Evolutionary conservation across 2,113 vertebrate genomes (phyloP), one percentile per base, ranked within the genome.

Genomic region (Brachyistius frenatus): DNA sequence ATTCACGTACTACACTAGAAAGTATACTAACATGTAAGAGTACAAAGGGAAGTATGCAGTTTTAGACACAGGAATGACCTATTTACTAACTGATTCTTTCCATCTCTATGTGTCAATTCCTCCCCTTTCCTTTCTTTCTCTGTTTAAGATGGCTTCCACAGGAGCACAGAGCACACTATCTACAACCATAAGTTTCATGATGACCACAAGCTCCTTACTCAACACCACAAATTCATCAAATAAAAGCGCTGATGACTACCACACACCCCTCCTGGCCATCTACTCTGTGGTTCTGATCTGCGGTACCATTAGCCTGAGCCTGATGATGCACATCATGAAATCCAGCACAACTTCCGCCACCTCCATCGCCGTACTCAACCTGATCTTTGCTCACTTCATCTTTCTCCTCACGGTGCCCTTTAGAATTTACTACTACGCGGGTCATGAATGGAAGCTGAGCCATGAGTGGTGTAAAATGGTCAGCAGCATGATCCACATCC

Each of bases 351-450:
- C 91, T 1, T 97, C 98, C 0, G 89, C 95, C 87, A 98, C 93
- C 36, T 96, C 96, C 1, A 94, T 95, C 0, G 95, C 95, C 0
- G 91, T 98, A 0, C 53, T 97, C 58, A 99, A 99, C 91, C 92
- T 99, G 53, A 95, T 98, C 0, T 90, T 96, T 11, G 82, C 96
- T 5, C 98, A 99, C 73, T 84, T 95, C 7, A 32, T 97, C 16
- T 97, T 98, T 33, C 93, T 99, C 8, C 30, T 96, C 80, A 98
- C 96, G 0, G 89, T 99, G 50, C 98, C 98, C 1, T 99, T 99
- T 78, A 95, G 97, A 58, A 88, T 99, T 64, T 82, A 94, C 84
- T 99, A 97, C 44, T 96, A 96, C 0, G 47, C 88, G 3, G 67
- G 1, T 0, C 0, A 30, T 0, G 0, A 4, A 0, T 99, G 97